These are phyloP conservation scores for Zaprionus africanus DNA, from an alignment of 1,140 invertebrate genomes.

Conservation along the genomic window DNA sequence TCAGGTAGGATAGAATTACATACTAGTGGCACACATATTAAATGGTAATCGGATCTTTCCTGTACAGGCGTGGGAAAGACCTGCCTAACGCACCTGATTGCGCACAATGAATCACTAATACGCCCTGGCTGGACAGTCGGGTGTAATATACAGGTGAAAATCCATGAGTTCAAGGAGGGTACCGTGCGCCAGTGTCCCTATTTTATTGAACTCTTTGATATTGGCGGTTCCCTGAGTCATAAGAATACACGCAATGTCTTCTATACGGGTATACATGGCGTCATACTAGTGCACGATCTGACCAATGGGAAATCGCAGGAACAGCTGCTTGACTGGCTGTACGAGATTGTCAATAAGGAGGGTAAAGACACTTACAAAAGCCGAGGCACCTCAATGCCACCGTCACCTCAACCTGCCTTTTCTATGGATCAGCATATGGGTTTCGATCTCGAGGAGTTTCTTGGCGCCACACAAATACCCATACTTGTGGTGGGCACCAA, in stretches of 20 bases:
- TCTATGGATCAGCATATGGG: conserved; percentile 86
- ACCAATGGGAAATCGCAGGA: conserved; percentile 98
- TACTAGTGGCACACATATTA: not conserved
- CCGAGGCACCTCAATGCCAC: conserved; percentile 34
- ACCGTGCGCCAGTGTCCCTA: conserved; percentile 95
- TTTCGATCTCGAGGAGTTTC: conserved; percentile 96
- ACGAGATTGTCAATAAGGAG: conserved; percentile 94
- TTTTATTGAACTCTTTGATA: conserved; percentile 98
- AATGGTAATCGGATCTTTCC: not conserved
- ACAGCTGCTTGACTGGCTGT: conserved; percentile 96
- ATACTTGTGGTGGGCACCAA: conserved; percentile 97
- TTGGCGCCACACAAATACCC: conserved; percentile 93
- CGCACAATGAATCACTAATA: conserved; percentile 92
- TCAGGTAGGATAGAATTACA: conserved; percentile 88
- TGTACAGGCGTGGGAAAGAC: conserved; percentile 96
- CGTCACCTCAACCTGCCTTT: conserved; percentile 38
- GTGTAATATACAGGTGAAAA: conserved; percentile 97
- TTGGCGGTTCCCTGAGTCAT: conserved; percentile 96
- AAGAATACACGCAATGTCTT: conserved; percentile 96
- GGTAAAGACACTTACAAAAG: conserved; percentile 84
- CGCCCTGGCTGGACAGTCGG: conserved; percentile 97
- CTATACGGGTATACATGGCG: conserved; percentile 96
- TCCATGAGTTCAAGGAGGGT: conserved; percentile 98
- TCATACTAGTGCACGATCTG: conserved; percentile 97
- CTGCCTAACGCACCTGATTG: conserved; percentile 95